Percentiles rank a stretch among this genome's conserved stretches.
These are phyloP conservation scores for Anthoscopus minutus DNA, from an alignment of 2,113 vertebrate species.

Conservation along the genomic window DNA sequence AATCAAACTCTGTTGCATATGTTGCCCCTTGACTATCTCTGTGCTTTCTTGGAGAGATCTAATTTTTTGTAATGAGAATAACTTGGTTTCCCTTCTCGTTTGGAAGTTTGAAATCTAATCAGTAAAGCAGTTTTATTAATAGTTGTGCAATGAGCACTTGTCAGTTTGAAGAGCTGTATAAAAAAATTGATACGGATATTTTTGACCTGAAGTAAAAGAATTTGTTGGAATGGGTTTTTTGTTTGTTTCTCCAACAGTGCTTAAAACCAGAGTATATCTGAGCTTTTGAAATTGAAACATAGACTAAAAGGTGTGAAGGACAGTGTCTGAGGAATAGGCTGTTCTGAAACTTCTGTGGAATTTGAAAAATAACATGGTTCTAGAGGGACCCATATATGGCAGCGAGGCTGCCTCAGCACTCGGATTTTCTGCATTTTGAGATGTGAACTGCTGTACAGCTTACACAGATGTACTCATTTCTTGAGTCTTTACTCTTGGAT, in stretches of 20 bases:
- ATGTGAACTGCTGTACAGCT: not conserved
- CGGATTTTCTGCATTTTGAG: not conserved
- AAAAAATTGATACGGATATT: not conserved
- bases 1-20: not conserved
- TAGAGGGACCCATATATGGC: not conserved
- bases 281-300: not conserved
- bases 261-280: not conserved
- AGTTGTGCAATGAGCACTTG: not conserved
- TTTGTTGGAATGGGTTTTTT: not conserved
- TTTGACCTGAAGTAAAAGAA: not conserved
- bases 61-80: not conserved
- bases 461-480: not conserved
- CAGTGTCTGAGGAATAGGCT: not conserved
- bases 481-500: not conserved
- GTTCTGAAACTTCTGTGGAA: not conserved
- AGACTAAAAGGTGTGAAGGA: not conserved
- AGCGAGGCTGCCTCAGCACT: not conserved
- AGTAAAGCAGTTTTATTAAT: not conserved
- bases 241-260: not conserved
- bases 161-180: accelerated
- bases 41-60: not conserved
- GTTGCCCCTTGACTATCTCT: not conserved
- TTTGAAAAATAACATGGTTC: not conserved
- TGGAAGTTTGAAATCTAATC: not conserved
- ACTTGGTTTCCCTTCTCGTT: not conserved